Evolutionary conservation across 2,797 vertebrate genomes (phyloP).

Genomic region (Carcharodon carcharias): DNA sequence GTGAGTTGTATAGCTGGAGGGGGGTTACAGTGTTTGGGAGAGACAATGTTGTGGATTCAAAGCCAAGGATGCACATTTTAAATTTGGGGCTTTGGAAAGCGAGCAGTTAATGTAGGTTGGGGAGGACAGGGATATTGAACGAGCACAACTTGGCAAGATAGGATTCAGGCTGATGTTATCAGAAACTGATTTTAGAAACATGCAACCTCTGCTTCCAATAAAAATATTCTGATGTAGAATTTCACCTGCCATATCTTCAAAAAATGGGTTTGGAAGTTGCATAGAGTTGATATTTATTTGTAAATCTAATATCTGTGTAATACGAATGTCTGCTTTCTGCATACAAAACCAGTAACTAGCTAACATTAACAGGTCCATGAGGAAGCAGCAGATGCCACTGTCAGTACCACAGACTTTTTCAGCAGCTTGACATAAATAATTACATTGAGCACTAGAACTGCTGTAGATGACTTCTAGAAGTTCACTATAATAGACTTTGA

Average conservation of each 20-base stretch:
- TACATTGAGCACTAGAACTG: constrained; percentile 11
- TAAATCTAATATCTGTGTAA: not conserved
- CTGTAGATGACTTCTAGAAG: constrained; percentile 32
- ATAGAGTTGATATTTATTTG: not conserved
- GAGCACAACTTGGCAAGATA: not conserved
- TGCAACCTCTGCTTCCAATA: not conserved
- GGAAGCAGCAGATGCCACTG: constrained; percentile 10
- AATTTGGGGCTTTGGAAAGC: not conserved
- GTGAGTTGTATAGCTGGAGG: not conserved
- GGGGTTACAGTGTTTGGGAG: not conserved
- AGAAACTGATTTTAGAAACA: not conserved
- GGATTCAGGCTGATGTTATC: not conserved
- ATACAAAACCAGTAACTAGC: not conserved
- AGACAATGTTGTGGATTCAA: not conserved
- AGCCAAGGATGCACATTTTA: not conserved
- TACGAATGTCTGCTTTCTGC: not conserved
- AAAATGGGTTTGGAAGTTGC: not conserved
- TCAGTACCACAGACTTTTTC: constrained; percentile 19
- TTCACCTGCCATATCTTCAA: not conserved
- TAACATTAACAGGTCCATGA: not conserved
- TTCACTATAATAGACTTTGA: constrained; percentile 10
- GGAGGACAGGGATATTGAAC: too few species aligned
- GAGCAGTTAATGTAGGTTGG: not conserved
- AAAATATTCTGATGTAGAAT: not conserved
- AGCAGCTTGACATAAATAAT: constrained; percentile 29